A percentile compares a stretch with the other conserved stretches of the same genome.
Conservation (phyloP, 2,797 vertebrate genomes). For the Erethizon dorsatum region DNA sequence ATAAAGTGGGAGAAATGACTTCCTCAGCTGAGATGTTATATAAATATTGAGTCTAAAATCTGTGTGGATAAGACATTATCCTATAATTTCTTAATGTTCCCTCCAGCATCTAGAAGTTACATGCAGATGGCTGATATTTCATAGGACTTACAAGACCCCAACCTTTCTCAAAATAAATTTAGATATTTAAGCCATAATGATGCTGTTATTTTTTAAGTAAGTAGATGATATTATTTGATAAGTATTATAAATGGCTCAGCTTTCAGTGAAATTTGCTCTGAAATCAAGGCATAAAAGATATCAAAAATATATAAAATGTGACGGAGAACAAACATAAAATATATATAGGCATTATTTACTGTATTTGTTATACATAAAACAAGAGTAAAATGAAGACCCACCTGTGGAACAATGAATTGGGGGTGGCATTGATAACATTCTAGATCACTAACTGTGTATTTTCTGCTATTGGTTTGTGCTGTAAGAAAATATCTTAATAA, state of each 20-base stretch:
- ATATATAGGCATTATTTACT: background rate
- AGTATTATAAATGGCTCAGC: background rate
- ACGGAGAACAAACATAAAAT: background rate
- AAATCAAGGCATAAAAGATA: background rate
- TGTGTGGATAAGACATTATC: background rate
- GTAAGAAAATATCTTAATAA: background rate
- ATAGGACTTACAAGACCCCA: background rate
- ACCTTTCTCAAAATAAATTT: slow-evolving; percentile 18
- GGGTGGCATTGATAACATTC: background rate
- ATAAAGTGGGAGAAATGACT: slow-evolving; percentile 51
- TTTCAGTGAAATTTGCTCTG: background rate
- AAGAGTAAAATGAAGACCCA: background rate
- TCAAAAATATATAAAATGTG: background rate
- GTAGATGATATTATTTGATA: background rate
- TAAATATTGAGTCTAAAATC: slow-evolving; percentile 2
- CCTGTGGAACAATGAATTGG: background rate
- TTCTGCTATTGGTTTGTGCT: background rate
- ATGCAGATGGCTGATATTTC: background rate
- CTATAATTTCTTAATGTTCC: background rate
- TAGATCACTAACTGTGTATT: background rate
- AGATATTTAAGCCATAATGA: background rate
- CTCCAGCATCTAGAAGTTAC: background rate
- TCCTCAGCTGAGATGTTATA: background rate
- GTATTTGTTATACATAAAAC: background rate
- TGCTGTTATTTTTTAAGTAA: background rate